Evolutionary conservation across 2,888 invertebrate species (phyloP).

Genomic region (Leptopterna dolabrata): DNA sequence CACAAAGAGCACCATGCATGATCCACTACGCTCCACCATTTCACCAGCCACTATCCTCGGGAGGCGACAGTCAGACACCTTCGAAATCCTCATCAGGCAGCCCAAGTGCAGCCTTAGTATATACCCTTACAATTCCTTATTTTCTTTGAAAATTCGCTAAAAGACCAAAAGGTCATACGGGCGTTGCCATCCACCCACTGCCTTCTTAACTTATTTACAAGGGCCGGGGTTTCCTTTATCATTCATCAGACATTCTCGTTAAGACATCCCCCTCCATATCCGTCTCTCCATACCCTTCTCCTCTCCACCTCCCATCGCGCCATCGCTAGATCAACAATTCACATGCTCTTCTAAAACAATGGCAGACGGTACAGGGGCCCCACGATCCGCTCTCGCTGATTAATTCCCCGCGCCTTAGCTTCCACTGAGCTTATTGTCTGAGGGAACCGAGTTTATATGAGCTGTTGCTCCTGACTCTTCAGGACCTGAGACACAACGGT

Average conservation of each 20-base stretch:
- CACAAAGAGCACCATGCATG: too few relatives aligned
- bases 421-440: neutral
- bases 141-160: too few relatives aligned
- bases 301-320: neutral
- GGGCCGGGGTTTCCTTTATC: neutral
- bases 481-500: too few relatives aligned
- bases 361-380: neutral
- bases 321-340: neutral
- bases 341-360: neutral
- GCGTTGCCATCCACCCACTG: neutral
- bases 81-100: too few relatives aligned
- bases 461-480: too few relatives aligned
- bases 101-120: too few relatives aligned
- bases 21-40: too few relatives aligned
- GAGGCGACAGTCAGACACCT: too few relatives aligned
- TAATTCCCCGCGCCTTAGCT: neutral
- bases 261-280: neutral
- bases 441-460: neutral
- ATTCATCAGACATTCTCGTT: neutral
- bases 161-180: too few relatives aligned
- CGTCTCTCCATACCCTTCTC: neutral
- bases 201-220: constrained; percentile 2
- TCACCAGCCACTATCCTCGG: too few relatives aligned
- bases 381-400: neutral
- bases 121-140: too few relatives aligned